These are phyloP conservation scores for Pelmatolapia mariae DNA, from an alignment of 2,113 vertebrate genomes.

Conservation along the genomic window DNA sequence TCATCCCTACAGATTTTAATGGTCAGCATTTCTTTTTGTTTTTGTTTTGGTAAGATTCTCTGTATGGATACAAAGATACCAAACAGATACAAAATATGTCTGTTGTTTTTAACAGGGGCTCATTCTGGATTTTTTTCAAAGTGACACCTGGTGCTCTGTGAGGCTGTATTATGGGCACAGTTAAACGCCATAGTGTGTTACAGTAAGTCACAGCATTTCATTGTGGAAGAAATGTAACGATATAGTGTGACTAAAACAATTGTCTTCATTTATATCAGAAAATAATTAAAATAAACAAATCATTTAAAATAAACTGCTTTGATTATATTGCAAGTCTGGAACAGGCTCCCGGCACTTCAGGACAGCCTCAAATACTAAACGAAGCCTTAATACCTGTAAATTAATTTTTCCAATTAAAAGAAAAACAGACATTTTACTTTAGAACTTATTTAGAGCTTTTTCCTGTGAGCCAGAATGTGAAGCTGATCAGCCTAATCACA, in stretches of 20 bases:
- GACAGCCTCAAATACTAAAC: background rate
- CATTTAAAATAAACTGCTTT: background rate
- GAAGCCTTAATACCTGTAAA: background rate
- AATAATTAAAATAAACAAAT: background rate
- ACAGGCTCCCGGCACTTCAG: background rate
- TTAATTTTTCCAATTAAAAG: background rate
- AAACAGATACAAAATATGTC: background rate
- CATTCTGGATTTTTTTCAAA: background rate
- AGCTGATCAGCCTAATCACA: background rate
- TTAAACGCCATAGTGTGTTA: background rate
- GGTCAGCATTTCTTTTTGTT: background rate
- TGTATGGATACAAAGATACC: background rate
- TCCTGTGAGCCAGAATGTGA: background rate
- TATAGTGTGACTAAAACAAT: background rate
- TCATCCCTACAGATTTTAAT: background rate
- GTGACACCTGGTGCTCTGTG: background rate
- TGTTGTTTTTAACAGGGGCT: background rate
- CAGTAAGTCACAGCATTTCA: background rate
- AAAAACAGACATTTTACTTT: background rate
- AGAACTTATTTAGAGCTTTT: background rate
- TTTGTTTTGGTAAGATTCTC: background rate
- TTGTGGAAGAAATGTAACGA: background rate
- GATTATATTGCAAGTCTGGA: background rate
- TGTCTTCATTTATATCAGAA: background rate
- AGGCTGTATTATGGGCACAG: background rate